Evolutionary conservation across 2,888 invertebrate genomes (phyloP).

Genomic region (Embidobia sp.): DNA sequence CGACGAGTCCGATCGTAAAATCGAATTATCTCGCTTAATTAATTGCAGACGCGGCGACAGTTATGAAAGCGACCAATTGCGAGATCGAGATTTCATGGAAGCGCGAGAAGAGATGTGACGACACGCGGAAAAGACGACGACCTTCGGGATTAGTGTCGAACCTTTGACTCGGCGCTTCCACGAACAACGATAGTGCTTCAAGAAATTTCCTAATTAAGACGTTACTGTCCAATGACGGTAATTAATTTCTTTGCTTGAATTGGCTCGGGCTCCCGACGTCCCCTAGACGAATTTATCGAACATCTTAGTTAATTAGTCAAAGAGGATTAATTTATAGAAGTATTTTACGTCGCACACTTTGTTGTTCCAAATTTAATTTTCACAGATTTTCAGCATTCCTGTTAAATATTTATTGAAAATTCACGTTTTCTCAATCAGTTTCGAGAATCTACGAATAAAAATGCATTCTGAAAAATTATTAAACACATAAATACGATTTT

Average conservation of each 20-base stretch:
- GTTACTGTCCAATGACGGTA: constrained; percentile 44
- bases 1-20: constrained; percentile 55
- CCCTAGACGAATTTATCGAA: constrained; percentile 34
- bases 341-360: too few species aligned
- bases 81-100: constrained; percentile 44
- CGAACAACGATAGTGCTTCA: constrained; percentile 29
- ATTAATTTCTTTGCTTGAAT: constrained; percentile 50
- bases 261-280: background rate
- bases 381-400: too few species aligned
- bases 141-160: constrained; percentile 47
- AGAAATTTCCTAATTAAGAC: constrained; percentile 59
- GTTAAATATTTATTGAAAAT: too few species aligned
- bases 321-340: constrained; percentile 35
- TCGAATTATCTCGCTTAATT: constrained; percentile 62
- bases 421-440: too few species aligned
- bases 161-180: constrained; percentile 42
- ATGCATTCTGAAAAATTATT: too few species aligned
- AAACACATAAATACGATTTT: too few species aligned
- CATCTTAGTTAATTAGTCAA: constrained; percentile 44
- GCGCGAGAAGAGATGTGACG: constrained; percentile 29
- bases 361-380: too few species aligned
- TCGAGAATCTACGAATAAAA: too few species aligned
- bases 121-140: constrained; percentile 51
- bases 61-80: constrained; percentile 34
- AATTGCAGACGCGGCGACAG: constrained; percentile 51